These are phyloP conservation scores for Phymastichus coffea DNA, from an alignment of 1,140 invertebrate species.

Conservation along the genomic window DNA sequence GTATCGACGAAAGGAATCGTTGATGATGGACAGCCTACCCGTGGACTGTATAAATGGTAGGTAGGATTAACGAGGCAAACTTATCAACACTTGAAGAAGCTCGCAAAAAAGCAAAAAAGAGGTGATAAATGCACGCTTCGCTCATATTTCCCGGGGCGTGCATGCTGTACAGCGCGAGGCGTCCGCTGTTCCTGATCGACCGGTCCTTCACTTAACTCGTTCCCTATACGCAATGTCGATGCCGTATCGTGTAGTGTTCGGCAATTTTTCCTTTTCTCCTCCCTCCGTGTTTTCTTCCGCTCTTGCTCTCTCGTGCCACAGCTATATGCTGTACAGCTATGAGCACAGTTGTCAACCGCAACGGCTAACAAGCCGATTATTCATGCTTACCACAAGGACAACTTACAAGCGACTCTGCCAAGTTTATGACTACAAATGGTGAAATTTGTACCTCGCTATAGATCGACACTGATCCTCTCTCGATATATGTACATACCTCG, in stretches of 20 bases:
- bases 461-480: constrained; percentile 44
- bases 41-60: no score
- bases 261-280: constrained; percentile 35
- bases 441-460: constrained; percentile 57
- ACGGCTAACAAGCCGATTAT: constrained; percentile 58
- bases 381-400: constrained; percentile 55
- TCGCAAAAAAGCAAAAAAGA: not conserved
- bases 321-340: constrained; percentile 29
- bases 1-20: no score
- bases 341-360: constrained; percentile 47
- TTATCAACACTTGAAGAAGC: not conserved
- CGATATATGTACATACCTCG: no score
- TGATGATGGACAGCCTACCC: no score
- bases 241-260: constrained; percentile 47
- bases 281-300: not conserved
- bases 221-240: constrained; percentile 48
- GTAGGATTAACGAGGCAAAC: not conserved
- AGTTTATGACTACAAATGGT: constrained; percentile 56
- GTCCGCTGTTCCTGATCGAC: no score
- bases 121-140: constrained; percentile 3
- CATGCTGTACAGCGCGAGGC: constrained; percentile 28
- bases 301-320: constrained; percentile 26
- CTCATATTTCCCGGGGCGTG: constrained; percentile 4
- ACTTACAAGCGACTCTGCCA: constrained; percentile 53
- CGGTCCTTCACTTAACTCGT: constrained; percentile 41